Conservation (phyloP, 1,140 invertebrate species). For the Propsilocerus akamusi region DNA sequence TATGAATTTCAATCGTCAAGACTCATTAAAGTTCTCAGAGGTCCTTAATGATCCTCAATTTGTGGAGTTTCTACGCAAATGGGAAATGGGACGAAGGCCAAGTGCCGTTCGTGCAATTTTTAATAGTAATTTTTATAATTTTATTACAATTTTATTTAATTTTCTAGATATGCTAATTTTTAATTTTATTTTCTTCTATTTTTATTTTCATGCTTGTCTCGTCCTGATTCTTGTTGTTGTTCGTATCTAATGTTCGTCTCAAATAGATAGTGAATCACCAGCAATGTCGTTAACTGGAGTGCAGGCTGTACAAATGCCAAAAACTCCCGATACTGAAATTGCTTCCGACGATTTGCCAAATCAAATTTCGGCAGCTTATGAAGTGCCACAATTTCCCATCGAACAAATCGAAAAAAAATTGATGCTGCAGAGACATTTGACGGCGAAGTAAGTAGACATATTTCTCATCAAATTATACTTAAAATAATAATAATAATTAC, state of each 20-base stretch:
- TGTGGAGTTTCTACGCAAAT: not conserved
- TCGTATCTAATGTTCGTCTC: not conserved
- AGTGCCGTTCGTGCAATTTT: not conserved
- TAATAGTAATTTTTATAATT: not conserved
- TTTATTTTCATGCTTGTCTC: not conserved
- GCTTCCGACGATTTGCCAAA: conserved; percentile 35
- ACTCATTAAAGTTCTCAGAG: not conserved
- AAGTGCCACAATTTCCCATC: conserved; percentile 92
- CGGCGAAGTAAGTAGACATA: conserved; percentile 50
- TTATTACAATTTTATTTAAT: too few relatives aligned
- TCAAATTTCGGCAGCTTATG: conserved; percentile 84
- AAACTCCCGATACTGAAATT: not conserved
- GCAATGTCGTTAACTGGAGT: not conserved
- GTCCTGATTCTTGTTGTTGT: not conserved
- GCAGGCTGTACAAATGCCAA: not conserved
- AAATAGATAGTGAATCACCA: conserved; percentile 3
- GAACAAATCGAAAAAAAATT: conserved; percentile 90
- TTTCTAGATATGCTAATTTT: not conserved
- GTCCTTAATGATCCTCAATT: not conserved
- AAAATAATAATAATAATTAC: too few relatives aligned
- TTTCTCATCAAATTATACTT: conserved; percentile 6
- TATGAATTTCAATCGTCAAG: not conserved
- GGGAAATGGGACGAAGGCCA: not conserved
- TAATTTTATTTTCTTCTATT: not conserved
- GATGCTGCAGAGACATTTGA: conserved; percentile 77